Evolutionary conservation across 2,797 vertebrate species (phyloP).

Genomic region (Acanthornis magna): DNA sequence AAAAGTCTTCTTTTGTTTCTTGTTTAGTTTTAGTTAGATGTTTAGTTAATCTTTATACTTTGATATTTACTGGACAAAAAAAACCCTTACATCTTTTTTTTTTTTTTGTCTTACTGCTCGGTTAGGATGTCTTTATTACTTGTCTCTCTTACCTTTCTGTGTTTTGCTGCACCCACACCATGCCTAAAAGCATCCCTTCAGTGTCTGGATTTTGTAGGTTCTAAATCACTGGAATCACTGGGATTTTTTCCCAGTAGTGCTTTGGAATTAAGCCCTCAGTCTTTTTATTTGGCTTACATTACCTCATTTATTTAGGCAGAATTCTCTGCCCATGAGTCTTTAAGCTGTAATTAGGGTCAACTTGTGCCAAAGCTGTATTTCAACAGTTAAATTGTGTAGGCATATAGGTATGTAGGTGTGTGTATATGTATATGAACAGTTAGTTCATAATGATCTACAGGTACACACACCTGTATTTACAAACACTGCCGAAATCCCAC

Average conservation of each 20-base stretch:
- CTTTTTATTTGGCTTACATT: neutral
- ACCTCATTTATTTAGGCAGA: neutral
- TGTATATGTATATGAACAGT: neutral
- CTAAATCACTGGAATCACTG: neutral
- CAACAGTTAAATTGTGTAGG: neutral
- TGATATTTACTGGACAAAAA: neutral
- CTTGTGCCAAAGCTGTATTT: neutral
- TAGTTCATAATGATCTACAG: neutral
- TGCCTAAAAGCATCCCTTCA: neutral
- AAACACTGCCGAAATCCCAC: neutral
- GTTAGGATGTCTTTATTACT: neutral
- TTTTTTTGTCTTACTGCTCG: neutral
- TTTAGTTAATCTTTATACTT: neutral
- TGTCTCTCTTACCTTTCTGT: neutral
- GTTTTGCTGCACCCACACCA: neutral
- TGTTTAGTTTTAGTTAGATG: neutral
- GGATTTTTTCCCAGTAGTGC: neutral
- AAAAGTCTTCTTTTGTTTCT: neutral
- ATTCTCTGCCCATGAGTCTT: neutral
- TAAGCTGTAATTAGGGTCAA: neutral
- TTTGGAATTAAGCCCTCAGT: neutral
- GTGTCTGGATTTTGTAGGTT: neutral
- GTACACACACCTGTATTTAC: neutral
- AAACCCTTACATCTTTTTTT: neutral
- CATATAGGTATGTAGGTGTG: neutral